Percentiles rank a stretch among this genome's conserved stretches.
Evolutionary conservation across 2,113 vertebrate species (phyloP).

Genomic region (Cavia aperea): DNA sequence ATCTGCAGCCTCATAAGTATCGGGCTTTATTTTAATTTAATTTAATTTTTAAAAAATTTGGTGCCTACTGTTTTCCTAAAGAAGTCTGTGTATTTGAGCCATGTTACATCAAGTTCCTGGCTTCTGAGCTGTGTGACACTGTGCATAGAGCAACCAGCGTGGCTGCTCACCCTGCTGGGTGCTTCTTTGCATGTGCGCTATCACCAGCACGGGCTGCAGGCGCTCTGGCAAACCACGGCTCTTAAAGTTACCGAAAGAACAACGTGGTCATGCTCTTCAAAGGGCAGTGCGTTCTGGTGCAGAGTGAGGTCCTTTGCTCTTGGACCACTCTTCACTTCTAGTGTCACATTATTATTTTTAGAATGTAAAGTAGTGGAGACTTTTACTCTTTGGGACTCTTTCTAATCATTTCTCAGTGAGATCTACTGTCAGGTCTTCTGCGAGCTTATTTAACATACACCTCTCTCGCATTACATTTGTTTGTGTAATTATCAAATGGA

Average conservation of each 20-base stretch:
- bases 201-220: neutral
- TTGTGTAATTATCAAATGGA: neutral
- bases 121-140: neutral
- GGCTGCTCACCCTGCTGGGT: neutral
- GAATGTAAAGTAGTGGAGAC: neutral
- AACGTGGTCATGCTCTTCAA: neutral
- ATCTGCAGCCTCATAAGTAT: neutral
- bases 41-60: neutral
- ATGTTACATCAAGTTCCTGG: neutral
- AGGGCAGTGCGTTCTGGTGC: neutral
- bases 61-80: neutral
- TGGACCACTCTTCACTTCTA: neutral
- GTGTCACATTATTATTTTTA: neutral
- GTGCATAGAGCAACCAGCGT: rapidly evolving
- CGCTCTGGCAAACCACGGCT: neutral
- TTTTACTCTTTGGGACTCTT: neutral
- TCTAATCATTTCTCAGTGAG: neutral
- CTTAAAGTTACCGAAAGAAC: neutral
- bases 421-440: neutral
- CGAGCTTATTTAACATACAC: neutral
- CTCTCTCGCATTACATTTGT: neutral
- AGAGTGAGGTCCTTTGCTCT: neutral
- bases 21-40: neutral
- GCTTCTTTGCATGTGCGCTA: rapidly evolving
- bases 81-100: neutral